Evolutionary conservation across 1,140 invertebrate species (phyloP).

Genomic region (Drosophila melanica): DNA sequence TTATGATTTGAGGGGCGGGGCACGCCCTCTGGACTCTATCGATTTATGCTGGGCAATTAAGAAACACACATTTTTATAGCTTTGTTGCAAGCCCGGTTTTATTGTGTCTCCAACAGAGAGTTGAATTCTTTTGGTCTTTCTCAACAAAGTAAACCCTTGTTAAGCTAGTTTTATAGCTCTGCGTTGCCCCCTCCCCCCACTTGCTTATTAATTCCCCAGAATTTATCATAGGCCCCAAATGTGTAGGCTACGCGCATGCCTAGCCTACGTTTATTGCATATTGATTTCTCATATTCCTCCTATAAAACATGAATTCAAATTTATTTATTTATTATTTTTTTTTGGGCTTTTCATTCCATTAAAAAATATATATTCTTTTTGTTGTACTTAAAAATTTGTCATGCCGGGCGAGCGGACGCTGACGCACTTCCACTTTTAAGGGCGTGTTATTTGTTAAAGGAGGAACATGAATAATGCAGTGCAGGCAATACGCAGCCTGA

Average conservation of each 20-base stretch:
- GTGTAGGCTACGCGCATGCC: conserved; percentile 55
- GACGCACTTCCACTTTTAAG: conserved; percentile 52
- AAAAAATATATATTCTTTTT: conserved; percentile 19
- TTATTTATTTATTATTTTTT: background rate
- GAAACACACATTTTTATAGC: background rate
- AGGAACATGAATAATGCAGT: conserved; percentile 64
- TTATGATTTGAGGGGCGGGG: conserved; percentile 4
- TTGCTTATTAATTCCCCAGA: background rate
- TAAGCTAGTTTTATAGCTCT: conserved; percentile 13
- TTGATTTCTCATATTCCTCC: conserved; percentile 56
- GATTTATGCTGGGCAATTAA: conserved; percentile 37
- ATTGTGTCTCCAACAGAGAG: background rate
- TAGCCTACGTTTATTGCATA: conserved; percentile 53
- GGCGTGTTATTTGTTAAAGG: conserved; percentile 31
- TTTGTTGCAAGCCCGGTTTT: background rate
- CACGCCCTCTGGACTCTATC: background rate
- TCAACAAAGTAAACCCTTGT: conserved; percentile 22
- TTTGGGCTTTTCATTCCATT: conserved; percentile 60
- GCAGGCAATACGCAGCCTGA: conserved; percentile 10
- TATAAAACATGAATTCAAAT: conserved; percentile 43
- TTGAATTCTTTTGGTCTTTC: background rate
- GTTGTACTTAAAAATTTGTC: conserved; percentile 27
- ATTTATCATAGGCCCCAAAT: conserved; percentile 29
- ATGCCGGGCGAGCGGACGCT: conserved; percentile 16
- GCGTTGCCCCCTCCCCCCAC: background rate